These are phyloP conservation scores for Cryptus armator DNA, from an alignment of 2,888 invertebrate species.

Conservation along the genomic window DNA sequence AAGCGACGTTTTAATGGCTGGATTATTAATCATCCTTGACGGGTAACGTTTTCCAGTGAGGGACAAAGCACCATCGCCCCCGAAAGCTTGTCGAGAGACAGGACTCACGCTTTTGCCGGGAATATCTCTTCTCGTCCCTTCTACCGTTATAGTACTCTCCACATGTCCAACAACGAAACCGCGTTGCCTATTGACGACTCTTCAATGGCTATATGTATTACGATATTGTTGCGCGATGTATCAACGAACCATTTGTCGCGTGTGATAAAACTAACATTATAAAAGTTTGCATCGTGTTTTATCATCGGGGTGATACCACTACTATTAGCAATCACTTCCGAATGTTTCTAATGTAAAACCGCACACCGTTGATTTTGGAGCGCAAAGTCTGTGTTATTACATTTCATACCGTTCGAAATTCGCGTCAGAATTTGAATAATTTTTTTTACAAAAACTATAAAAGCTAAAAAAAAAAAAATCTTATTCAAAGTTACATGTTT, in stretches of 20 bases:
- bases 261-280: background rate
- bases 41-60: slow-evolving; percentile 51
- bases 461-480: too few species aligned
- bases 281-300: background rate
- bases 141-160: background rate
- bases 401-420: too few species aligned
- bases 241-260: background rate
- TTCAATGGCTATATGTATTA: background rate
- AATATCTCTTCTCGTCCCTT: slow-evolving; percentile 1
- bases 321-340: too few species aligned
- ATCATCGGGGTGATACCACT: too few species aligned
- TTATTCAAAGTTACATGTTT: too few species aligned
- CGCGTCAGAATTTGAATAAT: too few species aligned
- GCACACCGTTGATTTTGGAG: too few species aligned
- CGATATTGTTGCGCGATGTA: background rate
- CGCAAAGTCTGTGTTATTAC: too few species aligned
- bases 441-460: too few species aligned
- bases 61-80: background rate
- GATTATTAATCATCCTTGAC: slow-evolving; percentile 64
- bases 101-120: background rate
- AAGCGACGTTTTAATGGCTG: slow-evolving; percentile 49
- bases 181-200: background rate
- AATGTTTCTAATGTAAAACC: too few species aligned
- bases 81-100: background rate
- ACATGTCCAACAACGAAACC: background rate